Percentiles rank a stretch among this genome's conserved stretches.
phyloP scores from a whole-genome alignment of 2,888 invertebrate species.

The Patella depressa region DNA sequence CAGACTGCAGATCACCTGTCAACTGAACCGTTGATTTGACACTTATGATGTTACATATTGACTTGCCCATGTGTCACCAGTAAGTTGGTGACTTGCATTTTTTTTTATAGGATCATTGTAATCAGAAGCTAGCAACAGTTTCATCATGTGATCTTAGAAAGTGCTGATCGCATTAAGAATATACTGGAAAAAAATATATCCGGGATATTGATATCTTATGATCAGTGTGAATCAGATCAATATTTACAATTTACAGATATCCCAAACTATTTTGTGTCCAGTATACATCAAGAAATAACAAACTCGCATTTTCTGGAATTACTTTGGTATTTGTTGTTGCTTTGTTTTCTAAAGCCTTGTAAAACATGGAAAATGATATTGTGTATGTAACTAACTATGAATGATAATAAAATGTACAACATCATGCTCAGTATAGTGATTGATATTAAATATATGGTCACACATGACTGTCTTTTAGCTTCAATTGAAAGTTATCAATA shows the following conservation, averaged over 20 bases:
- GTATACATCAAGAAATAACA: conserved; percentile 10
- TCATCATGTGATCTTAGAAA: too few species aligned
- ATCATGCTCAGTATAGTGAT: neutral
- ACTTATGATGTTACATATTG: neutral
- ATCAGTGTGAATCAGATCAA: neutral
- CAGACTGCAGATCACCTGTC: conserved; percentile 9
- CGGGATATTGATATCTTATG: neutral
- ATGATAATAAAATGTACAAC: neutral
- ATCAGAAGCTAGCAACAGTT: neutral
- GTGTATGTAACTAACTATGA: neutral
- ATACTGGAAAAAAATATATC: neutral
- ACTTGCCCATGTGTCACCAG: neutral
- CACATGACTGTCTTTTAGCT: neutral
- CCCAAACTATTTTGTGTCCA: conserved; percentile 7
- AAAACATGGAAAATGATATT: too few species aligned
- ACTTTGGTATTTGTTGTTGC: neutral
- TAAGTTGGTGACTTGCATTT: neutral
- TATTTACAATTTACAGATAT: neutral
- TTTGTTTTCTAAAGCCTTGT: too few species aligned
- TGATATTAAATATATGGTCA: neutral
- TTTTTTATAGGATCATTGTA: conserved; percentile 6
- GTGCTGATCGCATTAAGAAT: too few species aligned
- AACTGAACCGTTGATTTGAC: conserved; percentile 2
- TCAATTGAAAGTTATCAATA: too few species aligned
- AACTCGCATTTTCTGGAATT: neutral